Evolutionary conservation across 2,888 invertebrate species (phyloP).

Genomic region (Chalcis sispes): DNA sequence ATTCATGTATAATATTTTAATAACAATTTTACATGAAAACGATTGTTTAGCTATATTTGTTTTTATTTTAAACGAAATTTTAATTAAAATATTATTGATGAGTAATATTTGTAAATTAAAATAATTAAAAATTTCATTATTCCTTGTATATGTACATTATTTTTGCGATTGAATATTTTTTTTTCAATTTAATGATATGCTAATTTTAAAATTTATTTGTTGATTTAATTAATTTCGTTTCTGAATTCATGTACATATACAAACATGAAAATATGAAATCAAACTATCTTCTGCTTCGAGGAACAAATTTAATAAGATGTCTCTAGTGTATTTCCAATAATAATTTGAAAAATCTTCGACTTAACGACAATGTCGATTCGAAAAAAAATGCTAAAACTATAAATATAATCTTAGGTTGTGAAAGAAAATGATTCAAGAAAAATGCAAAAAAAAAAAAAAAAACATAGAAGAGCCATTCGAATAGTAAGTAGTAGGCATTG

Average conservation of each 20-base stretch:
- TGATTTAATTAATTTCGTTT: constrained; percentile 24
- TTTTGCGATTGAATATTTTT: background rate
- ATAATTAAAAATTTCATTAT: background rate
- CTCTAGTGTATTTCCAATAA: constrained; percentile 13
- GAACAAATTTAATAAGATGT: constrained; percentile 1
- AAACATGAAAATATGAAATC: background rate
- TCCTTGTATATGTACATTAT: background rate
- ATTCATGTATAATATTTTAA: background rate
- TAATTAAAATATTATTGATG: background rate
- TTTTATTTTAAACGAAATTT: too few relatives aligned
- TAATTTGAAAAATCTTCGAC: constrained; percentile 12
- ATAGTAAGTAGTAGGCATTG: constrained; percentile 34
- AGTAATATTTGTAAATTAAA: background rate
- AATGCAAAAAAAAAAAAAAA: constrained; percentile 39
- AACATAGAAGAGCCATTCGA: constrained; percentile 31
- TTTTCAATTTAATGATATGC: background rate
- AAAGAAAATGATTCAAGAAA: constrained; percentile 52
- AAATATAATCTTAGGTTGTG: constrained; percentile 63
- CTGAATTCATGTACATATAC: constrained; percentile 18
- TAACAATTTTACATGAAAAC: background rate
- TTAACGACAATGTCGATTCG: background rate
- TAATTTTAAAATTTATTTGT: constrained; percentile 4
- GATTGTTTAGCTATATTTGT: too few relatives aligned
- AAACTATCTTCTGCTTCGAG: constrained; percentile 45
- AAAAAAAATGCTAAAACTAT: constrained; percentile 7